Base-by-base conservation (phyloP, 2,113 vertebrate genomes). In the Serilophus lunatus region DNA sequence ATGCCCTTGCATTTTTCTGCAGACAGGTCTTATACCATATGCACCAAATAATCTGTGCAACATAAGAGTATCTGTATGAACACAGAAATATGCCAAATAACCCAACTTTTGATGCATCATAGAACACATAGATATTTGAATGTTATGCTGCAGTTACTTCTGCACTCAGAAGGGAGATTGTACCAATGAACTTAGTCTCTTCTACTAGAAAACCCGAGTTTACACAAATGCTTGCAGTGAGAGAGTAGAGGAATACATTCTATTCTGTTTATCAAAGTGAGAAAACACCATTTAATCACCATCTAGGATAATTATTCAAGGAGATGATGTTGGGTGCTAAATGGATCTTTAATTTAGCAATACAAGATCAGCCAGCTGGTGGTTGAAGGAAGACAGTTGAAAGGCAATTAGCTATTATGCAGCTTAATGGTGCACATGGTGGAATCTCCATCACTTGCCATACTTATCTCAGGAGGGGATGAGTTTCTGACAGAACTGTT, bases 291-390 rank as follows among this genome's bases (percentile, higher is more conserved):
- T 89, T 97, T 97, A 96, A 95, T 95, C 81, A 92, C 53, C 53
- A 82, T 92, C 89, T 82, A 92, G 49, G 60, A 69, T 86, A 93
- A 93, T 96, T 95, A 95, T 91, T 89, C 86, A 79, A 57, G 74
- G 94, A 96, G 86, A 94, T 95, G 89, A 92, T 92, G 82, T 50
- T 93, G 92, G 96, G 86, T 93, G 86, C 88, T 92, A 95, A 96
- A 93, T 95, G 84, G 49, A 71, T 95, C 92, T 95, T 97, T 96
- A 92, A 95, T 94, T 96, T 90, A 84, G 77, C 57, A 92, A 57
- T 92, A 71, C 38, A 87, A 82, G 81, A 95, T 86, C 74, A 95
- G 88, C 89, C 95, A 97, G 91, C 93, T 96, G 94, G 89, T 91
- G 65, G 75, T 26, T 84, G 88, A 93, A 91, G 77, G 77, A 96